Evolutionary conservation across 2,113 vertebrate genomes (phyloP).

Genomic region (Chionomys nivalis): DNA sequence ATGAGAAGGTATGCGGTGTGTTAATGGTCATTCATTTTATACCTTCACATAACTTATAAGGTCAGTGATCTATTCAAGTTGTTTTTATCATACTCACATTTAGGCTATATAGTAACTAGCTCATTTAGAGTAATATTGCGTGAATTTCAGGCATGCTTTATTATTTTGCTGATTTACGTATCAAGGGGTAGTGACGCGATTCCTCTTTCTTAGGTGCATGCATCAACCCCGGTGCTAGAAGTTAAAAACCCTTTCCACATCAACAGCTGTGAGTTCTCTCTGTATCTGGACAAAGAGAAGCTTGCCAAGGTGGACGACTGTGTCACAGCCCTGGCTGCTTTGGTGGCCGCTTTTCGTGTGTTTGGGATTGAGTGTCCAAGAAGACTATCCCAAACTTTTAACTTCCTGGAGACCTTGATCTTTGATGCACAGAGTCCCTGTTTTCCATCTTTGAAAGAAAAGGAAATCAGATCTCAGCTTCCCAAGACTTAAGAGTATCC

Average conservation of each 20-base stretch:
- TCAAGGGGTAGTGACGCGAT: neutral
- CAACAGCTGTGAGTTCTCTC: constrained; percentile 72
- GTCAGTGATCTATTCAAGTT: neutral
- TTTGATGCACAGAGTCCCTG: constrained; percentile 75
- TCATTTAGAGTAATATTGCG: neutral
- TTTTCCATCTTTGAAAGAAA: constrained; percentile 15
- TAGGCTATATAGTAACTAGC: neutral
- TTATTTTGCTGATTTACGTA: neutral
- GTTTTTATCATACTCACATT: neutral
- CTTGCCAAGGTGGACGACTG: constrained; percentile 79
- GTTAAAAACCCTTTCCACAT: constrained; percentile 83
- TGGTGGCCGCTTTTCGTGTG: constrained; percentile 82
- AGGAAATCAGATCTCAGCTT: constrained; percentile 52
- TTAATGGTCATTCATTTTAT: neutral
- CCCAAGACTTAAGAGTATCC: neutral
- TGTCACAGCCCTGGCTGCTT: constrained; percentile 70
- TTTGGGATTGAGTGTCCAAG: constrained; percentile 76
- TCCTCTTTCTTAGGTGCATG: constrained; percentile 78
- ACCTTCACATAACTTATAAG: neutral
- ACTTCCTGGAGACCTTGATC: constrained; percentile 83
- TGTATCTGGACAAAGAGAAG: constrained; percentile 82
- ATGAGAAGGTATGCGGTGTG: constrained; percentile 77
- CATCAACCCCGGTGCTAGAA: constrained; percentile 78
- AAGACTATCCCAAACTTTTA: constrained; percentile 80
- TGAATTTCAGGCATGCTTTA: rapidly evolving